phyloP scores from a whole-genome alignment of 1,140 invertebrate species.

The Eumaeus atala region DNA sequence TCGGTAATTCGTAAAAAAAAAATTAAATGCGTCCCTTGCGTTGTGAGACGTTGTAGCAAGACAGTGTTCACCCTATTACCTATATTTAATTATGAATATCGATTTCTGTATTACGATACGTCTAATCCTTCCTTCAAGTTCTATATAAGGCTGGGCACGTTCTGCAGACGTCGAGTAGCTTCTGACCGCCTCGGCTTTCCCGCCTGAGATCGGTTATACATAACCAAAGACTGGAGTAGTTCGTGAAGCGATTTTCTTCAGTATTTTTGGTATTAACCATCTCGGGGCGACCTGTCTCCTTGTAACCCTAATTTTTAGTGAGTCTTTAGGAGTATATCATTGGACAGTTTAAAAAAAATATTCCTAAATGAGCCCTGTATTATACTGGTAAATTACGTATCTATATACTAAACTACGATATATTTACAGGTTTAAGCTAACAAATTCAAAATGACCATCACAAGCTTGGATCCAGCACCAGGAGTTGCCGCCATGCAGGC shows the following conservation, averaged over 20 bases:
- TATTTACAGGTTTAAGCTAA: slow-evolving; percentile 19
- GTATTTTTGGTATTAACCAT: slow-evolving; percentile 69
- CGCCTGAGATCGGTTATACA: slow-evolving; percentile 60
- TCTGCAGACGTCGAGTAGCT: slow-evolving; percentile 56
- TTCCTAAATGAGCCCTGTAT: background rate
- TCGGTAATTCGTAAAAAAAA: slow-evolving; percentile 12
- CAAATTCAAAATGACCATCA: slow-evolving; percentile 48
- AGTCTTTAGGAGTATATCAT: slow-evolving; percentile 28
- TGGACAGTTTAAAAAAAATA: background rate
- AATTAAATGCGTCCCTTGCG: slow-evolving; percentile 27
- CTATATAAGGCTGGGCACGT: slow-evolving; percentile 53
- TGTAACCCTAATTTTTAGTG: slow-evolving; percentile 41
- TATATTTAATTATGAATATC: slow-evolving; percentile 72
- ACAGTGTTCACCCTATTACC: slow-evolving; percentile 38
- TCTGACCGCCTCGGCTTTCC: slow-evolving; percentile 56
- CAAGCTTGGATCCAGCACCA: slow-evolving; percentile 54
- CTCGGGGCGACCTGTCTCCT: slow-evolving; percentile 42
- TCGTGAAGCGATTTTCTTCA: slow-evolving; percentile 75
- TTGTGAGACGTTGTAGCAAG: slow-evolving; percentile 13
- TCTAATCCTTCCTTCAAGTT: slow-evolving; percentile 39
- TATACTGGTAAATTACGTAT: background rate
- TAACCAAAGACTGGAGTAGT: slow-evolving; percentile 73
- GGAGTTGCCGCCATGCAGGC: slow-evolving; percentile 60
- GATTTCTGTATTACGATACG: slow-evolving; percentile 50
- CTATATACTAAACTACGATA: background rate